Conservation (phyloP, 2,797 vertebrate genomes). For the Galago senegalensis region DNA sequence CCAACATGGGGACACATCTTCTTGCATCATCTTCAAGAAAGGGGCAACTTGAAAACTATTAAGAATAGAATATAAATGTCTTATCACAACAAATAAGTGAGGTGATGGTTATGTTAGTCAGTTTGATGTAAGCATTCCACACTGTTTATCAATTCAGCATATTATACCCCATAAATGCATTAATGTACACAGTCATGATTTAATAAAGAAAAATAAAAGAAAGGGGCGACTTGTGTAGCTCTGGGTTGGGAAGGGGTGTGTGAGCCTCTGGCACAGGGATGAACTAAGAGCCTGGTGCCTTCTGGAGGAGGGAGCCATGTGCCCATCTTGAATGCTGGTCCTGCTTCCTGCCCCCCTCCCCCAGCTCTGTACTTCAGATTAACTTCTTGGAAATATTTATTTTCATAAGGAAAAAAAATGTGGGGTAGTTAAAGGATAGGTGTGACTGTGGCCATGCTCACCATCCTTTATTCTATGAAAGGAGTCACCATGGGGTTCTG, state of each 20-base stretch:
- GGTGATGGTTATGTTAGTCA: too few species aligned
- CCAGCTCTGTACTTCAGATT: not conserved
- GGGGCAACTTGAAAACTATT: too few species aligned
- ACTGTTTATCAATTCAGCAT: too few species aligned
- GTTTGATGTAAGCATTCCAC: too few species aligned
- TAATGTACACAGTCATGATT: too few species aligned
- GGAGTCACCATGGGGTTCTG: not conserved
- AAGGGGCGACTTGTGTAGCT: not conserved
- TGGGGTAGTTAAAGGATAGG: too few species aligned
- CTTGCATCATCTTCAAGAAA: not conserved
- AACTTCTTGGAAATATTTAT: slow-evolving; percentile 78
- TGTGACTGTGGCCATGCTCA: not conserved
- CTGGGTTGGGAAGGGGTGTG: not conserved
- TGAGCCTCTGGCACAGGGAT: accelerated
- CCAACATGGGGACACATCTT: not conserved
- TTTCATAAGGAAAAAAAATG: slow-evolving; percentile 79
- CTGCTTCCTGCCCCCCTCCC: not conserved
- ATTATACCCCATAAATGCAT: too few species aligned
- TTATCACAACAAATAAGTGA: too few species aligned
- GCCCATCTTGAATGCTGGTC: not conserved
- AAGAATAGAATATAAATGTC: too few species aligned
- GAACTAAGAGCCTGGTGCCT: not conserved
- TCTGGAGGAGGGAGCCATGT: not conserved
- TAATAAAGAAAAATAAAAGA: too few species aligned
- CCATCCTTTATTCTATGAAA: slow-evolving; percentile 11